Evolutionary conservation across 2,113 vertebrate genomes (phyloP), one percentile per base, ranked within the genome.

Genomic region (Notarius quadriscutis): DNA sequence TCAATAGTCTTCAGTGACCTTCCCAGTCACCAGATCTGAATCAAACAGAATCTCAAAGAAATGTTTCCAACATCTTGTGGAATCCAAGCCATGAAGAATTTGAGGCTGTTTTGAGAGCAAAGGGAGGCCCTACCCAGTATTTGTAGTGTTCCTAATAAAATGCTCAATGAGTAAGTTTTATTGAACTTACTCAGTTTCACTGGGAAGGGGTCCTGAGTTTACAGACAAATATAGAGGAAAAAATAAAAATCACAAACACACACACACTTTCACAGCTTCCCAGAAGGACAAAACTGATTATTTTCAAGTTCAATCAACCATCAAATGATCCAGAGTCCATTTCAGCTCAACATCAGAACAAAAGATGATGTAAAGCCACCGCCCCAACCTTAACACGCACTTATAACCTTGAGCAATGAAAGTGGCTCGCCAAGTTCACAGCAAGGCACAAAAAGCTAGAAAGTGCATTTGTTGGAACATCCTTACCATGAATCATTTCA

Each of bases 231-330:
- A 67, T 84, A 85, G 72, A 85, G 86, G 90, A 86, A 83, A 89
- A 83, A 89, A 87, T 41, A 41, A 41, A 41, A 41, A 34, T 34
- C 34, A 34, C 34, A 34, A 1, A 34, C 41, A 41, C 41, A 41
- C 41, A 89, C 89, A 92, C 89, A 92, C 89, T 90, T 91, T 93
- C 91, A 92, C 90, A 75, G 92, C 92, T 93, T 94, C 89, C 90
- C 91, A 81, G 79, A 89, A 90, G 92, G 93, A 91, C 89, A 85
- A 83, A 87, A 89, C 87, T 88, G 84, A 94, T 93, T 92, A 93
- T 94, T 94, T 94, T 93, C 17, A 83, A 80, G 91, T 93, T 93
- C 14, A 92, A 93, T 93, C 95, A 94, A 95, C 94, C 94, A 95
- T 96, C 95, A 95, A 94, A 93, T 91, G 83, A 88, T 88, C 88